phyloP scores from a whole-genome alignment of 2,888 invertebrate genomes.

The Eupeodes luniger region DNA sequence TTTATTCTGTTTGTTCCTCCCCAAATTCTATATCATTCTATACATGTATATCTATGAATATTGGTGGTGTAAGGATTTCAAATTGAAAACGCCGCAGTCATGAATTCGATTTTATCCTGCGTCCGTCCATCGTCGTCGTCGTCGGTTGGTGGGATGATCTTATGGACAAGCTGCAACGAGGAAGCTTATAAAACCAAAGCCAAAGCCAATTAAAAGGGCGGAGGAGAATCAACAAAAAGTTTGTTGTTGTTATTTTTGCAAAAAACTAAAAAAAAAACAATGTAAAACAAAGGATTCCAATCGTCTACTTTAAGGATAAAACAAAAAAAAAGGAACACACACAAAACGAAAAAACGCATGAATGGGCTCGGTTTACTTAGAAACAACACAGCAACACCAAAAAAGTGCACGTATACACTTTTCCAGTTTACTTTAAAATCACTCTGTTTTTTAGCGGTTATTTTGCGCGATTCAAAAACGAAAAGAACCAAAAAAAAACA shows the following conservation, averaged over 20 bases:
- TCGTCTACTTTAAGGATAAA: background rate
- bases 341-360: slow-evolving; percentile 3
- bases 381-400: background rate
- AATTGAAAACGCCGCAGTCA: slow-evolving; percentile 70
- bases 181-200: slow-evolving; percentile 51
- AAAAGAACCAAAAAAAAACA: background rate
- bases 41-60: background rate
- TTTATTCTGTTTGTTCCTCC: slow-evolving; percentile 15
- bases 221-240: slow-evolving; percentile 16
- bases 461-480: slow-evolving; percentile 26
- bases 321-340: background rate
- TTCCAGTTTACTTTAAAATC: slow-evolving; percentile 40
- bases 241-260: background rate
- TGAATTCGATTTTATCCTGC: slow-evolving; percentile 70
- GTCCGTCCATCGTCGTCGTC: background rate
- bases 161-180: slow-evolving; percentile 3
- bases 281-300: background rate
- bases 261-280: background rate
- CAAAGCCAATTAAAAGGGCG: slow-evolving; percentile 67
- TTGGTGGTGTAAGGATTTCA: slow-evolving; percentile 37
- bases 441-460: slow-evolving; percentile 22
- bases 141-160: background rate
- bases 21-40: background rate
- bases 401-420: slow-evolving; percentile 40
- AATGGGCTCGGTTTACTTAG: background rate